Base-by-base conservation (phyloP, 1,140 invertebrate species). In the Heliconius himera region DNA sequence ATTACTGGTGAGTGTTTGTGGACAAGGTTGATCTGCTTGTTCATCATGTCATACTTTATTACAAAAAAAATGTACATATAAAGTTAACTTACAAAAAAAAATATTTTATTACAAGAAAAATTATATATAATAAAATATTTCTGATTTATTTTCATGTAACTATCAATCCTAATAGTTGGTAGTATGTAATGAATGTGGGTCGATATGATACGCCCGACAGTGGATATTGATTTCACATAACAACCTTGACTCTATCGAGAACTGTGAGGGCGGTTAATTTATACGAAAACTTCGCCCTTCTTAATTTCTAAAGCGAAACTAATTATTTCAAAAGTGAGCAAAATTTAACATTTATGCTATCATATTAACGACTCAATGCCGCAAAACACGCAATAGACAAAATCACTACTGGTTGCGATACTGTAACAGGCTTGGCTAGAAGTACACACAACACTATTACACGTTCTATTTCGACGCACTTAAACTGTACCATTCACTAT, bases 241-340 rank as follows among this genome's bases (percentile, higher is more conserved):
- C 84, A 91, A 86, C 92, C 92, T 93, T 93, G 92, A 91, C 85
- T 83, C 82, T 84, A 88, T 87, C 85, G 88, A 88, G 85, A 88
- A 83, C 82, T 81, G 89, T 88, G 85, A 90, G 87, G 85, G 85
- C 81, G 79, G 82, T 74, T 81, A 75, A 79, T 83, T 84, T 88
- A 85, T 77, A 83, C 78, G 87, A 87, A 90, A 88, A 87, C 82
- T 76, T 79, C 87, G 89, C 88, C 89, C 89, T 90, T 91, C 84
- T 87, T 92, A 89, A 89, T 85, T 88, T 85, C 84, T 79, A 87
- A 91, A 82, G 90, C 90, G 89, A 87, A 92, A 92, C 89, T 88
- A 91, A 92, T 91, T 87, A 84, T 85, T 76, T 26, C 77, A 74
- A 26, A 83, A 73, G 71, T 84, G 73, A 85, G 80, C 74, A 84